A percentile compares a stretch with the other conserved stretches of the same genome.
Evolutionary conservation across 2,888 invertebrate species (phyloP).

Genomic region (Podotricha telesiphe): DNA sequence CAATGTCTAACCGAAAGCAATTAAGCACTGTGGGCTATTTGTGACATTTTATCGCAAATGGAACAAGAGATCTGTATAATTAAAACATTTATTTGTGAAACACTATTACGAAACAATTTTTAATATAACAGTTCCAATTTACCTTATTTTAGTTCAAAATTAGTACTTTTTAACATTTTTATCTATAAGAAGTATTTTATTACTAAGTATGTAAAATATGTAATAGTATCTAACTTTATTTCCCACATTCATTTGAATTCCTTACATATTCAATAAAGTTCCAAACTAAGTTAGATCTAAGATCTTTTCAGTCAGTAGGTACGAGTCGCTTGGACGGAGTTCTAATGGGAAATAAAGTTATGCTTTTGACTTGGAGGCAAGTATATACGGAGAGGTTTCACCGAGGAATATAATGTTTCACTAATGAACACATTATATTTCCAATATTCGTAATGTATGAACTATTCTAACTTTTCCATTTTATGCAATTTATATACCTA

Average conservation of each 20-base stretch:
- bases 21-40: conserved; percentile 26
- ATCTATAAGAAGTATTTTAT: background rate
- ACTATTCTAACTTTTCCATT: background rate
- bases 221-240: background rate
- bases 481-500: background rate
- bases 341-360: conserved; percentile 38
- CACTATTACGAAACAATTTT: background rate
- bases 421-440: conserved; percentile 4
- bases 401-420: conserved; percentile 3
- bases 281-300: conserved; percentile 23
- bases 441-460: background rate
- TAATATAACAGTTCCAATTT: background rate
- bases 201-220: background rate
- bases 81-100: conserved; percentile 22
- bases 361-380: conserved; percentile 30
- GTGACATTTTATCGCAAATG: conserved; percentile 24
- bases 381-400: conserved; percentile 22
- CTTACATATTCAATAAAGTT: conserved; percentile 20
- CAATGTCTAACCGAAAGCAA: conserved; percentile 25
- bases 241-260: background rate
- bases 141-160: background rate
- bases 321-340: conserved; percentile 29
- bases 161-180: background rate
- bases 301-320: conserved; percentile 26
- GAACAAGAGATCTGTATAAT: conserved; percentile 15